A percentile compares a stretch with the other conserved stretches of the same genome.
Conservation (phyloP, 2,113 vertebrate species). For the Lota lota region DNA sequence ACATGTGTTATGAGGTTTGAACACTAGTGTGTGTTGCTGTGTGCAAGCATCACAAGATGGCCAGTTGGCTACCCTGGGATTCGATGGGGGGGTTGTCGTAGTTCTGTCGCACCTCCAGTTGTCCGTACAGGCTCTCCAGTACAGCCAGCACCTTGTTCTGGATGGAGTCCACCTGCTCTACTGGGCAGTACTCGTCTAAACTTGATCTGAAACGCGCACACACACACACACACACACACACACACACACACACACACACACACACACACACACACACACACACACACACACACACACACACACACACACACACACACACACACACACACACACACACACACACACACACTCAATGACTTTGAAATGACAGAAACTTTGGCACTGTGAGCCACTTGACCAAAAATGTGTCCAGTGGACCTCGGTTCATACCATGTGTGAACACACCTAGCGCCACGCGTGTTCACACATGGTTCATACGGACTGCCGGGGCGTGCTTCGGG, state of each 20-base stretch:
- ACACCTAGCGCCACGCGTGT: no score
- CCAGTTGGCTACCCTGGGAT: constrained; percentile 13
- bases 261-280: background rate
- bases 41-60: constrained; percentile 20
- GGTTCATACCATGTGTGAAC: no score
- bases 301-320: background rate
- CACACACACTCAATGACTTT: no score
- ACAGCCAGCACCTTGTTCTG: constrained; percentile 80
- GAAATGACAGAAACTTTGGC: no score
- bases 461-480: no score
- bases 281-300: constrained; percentile 1
- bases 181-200: constrained; percentile 95
- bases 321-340: no score
- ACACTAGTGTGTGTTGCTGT: background rate
- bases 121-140: constrained; percentile 76
- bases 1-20: background rate
- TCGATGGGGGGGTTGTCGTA: constrained; percentile 60
- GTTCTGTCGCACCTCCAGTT: constrained; percentile 82
- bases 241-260: no score
- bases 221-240: background rate
- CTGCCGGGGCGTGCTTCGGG: no score
- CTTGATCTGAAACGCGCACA: constrained; percentile 79
- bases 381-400: no score
- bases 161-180: constrained; percentile 88
- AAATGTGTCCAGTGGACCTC: no score